phyloP scores from a whole-genome alignment of 1,140 invertebrate species.

The Heliconius hermathena region DNA sequence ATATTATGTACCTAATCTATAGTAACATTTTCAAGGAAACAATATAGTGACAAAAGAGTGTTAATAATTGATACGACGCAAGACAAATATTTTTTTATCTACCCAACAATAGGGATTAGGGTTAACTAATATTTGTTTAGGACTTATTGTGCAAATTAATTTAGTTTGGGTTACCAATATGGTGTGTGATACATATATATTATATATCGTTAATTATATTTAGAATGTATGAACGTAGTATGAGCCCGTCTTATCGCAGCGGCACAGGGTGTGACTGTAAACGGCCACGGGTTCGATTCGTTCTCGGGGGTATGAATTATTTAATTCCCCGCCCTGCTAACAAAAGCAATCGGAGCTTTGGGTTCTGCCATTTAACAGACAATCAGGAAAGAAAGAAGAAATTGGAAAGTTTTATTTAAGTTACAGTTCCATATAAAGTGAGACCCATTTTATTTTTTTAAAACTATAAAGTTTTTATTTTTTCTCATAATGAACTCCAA shows the following conservation, averaged over 20 bases:
- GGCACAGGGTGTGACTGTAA: background rate
- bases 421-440: too few relatives aligned
- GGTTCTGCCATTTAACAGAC: too few relatives aligned
- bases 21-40: background rate
- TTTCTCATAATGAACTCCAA: too few relatives aligned
- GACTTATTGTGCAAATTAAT: constrained; percentile 46
- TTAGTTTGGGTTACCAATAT: constrained; percentile 37
- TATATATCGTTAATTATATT: background rate
- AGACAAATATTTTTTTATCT: constrained; percentile 39
- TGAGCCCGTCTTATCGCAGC: too few relatives aligned
- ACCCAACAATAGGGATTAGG: constrained; percentile 29
- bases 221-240: background rate
- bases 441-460: too few relatives aligned
- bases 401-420: too few relatives aligned
- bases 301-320: too few relatives aligned
- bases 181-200: constrained; percentile 9
- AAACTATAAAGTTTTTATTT: too few relatives aligned
- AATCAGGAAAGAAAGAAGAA: too few relatives aligned
- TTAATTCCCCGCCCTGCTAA: too few relatives aligned
- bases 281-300: background rate
- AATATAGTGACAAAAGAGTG: background rate
- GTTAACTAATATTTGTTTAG: constrained; percentile 54
- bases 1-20: background rate
- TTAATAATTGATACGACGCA: constrained; percentile 23
- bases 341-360: too few relatives aligned